These are phyloP conservation scores for Lasiurus borealis DNA, from an alignment of 2,113 vertebrate species.

Conservation along the genomic window DNA sequence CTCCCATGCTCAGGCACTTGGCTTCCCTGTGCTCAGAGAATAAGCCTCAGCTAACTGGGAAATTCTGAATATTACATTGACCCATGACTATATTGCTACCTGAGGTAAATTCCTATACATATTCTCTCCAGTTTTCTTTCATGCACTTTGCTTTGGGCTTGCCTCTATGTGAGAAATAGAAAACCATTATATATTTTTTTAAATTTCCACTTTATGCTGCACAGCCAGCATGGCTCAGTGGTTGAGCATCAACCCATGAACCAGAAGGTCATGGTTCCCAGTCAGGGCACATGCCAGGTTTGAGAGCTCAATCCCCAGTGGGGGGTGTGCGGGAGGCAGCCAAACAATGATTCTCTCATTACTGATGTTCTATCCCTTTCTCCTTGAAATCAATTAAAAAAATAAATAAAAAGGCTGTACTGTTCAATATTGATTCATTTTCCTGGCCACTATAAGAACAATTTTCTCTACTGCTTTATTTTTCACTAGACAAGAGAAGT, in stretches of 20 bases:
- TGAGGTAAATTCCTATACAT: not conserved
- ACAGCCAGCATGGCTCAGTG: no score
- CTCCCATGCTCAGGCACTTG: not conserved
- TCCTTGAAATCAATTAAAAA: not conserved
- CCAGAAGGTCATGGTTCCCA: no score
- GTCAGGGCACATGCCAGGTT: no score
- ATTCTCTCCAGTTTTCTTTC: not conserved
- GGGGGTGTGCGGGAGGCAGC: no score
- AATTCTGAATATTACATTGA: not conserved
- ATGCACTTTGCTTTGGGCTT: not conserved
- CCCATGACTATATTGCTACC: not conserved
- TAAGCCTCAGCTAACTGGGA: not conserved
- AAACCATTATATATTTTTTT: not conserved
- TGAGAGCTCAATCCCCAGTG: not conserved
- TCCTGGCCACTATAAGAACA: not conserved
- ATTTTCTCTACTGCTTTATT: not conserved
- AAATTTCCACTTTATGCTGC: not conserved
- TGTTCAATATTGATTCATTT: not conserved
- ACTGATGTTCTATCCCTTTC: no score
- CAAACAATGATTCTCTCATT: not conserved
- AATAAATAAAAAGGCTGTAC: not conserved
- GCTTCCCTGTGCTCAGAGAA: not conserved
- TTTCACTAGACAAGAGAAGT: not conserved
- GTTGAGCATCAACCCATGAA: no score
- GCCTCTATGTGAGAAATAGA: not conserved